Base-by-base conservation (phyloP, 2,888 invertebrate species). In the Dryomyza anilis region DNA sequence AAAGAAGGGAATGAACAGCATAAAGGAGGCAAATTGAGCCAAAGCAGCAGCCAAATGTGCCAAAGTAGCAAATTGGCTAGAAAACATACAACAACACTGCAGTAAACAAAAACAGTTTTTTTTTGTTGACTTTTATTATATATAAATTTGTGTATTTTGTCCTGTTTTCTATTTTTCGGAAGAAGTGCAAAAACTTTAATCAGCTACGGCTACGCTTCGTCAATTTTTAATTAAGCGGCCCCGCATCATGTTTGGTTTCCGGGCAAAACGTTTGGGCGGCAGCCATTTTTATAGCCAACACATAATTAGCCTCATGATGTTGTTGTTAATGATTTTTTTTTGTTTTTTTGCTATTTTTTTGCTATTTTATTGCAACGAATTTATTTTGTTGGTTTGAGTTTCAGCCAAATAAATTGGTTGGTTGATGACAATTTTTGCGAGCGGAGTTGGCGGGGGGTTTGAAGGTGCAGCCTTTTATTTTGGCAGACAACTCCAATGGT, bases 141-240 rank as follows among this genome's bases (percentile, higher is more conserved):
- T n/a, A n/a, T n/a, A n/a, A n/a, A n/a, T n/a, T n/a, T n/a, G n/a
- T n/a, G n/a, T n/a, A n/a, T n/a, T n/a, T n/a, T n/a, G n/a, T n/a
- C n/a, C n/a, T n/a, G 23, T 19, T 52, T 27, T 12, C 14, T 29
- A 45, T 21, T 27, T 53, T 64, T 63, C 56, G 25, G 10, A 52
- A 33, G 14, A 48, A 52, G 23, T 36, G 57, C 23, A 52, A n/a
- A 43, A 66, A 50, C 58, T 63, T 65, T 69, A 69, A 68, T 68
- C 66, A 66, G 67, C 64, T 68, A 29, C 56, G 55, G 66, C 53
- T 64, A 70, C 64, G 72, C 69, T 67, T 66, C 69, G 69, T 71
- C 70, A 70, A 70, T 70, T 70, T 71, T 71, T 71, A 71, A 71
- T 71, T 71, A 70, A 63, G 69, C 67, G 57, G 19, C 64, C 25